phyloP scores from a whole-genome alignment of 2,888 invertebrate species.

The Portevinia maculata region DNA sequence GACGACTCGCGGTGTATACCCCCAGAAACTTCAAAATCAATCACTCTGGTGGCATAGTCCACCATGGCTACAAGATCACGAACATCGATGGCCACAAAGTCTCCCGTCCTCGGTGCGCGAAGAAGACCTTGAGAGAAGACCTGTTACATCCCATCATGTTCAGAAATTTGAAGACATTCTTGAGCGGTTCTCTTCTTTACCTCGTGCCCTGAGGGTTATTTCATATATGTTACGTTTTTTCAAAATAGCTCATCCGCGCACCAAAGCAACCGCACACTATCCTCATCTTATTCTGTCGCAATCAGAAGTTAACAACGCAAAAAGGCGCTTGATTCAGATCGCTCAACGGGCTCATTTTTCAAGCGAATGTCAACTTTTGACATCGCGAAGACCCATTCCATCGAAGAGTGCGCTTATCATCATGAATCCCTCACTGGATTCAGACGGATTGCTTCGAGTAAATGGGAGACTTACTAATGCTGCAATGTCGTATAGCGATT shows the following conservation, averaged over 20 bases:
- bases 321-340: no score
- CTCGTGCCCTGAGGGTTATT: conserved; percentile 26
- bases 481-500: neutral
- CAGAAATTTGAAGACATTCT: conserved; percentile 22
- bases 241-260: no score
- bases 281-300: neutral
- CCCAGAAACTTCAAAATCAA: conserved; percentile 1
- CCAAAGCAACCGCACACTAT: neutral
- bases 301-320: neutral
- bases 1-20: conserved; percentile 18
- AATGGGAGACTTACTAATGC: neutral
- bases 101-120: neutral
- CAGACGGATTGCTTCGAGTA: neutral
- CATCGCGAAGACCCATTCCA: neutral
- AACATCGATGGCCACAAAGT: neutral
- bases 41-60: conserved; percentile 33
- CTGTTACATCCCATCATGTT: neutral
- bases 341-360: no score
- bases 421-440: conserved; percentile 7
- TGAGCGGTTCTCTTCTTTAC: conserved; percentile 19
- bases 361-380: neutral
- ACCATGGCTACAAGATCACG: conserved; percentile 1
- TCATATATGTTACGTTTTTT: conserved; percentile 25
- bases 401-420: neutral
- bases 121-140: neutral